These are phyloP conservation scores for Plutomurus gul DNA, from an alignment of 1,140 invertebrate genomes.

Conservation along the genomic window DNA sequence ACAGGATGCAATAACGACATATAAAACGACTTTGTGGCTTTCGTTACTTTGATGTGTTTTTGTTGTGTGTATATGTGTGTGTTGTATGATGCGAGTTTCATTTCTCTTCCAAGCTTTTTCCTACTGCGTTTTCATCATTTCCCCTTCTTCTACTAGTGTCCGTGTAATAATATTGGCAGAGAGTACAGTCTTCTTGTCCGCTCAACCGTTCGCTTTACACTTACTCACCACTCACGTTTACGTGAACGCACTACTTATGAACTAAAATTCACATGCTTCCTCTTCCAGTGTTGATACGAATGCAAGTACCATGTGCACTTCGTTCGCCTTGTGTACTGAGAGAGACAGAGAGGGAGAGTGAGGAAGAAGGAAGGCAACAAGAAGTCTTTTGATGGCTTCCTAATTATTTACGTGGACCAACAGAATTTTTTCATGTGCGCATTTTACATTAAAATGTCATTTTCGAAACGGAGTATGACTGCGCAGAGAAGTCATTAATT, in stretches of 20 bases:
- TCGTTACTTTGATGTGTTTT: conserved; percentile 13
- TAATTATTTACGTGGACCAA: too few relatives aligned
- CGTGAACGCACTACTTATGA: conserved; percentile 18
- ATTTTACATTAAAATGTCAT: too few relatives aligned
- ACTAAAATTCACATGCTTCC: too few relatives aligned
- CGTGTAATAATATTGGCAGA: neutral
- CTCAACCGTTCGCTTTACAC: conserved; percentile 5
- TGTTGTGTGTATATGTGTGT: conserved; percentile 19
- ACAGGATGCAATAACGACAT: conserved; percentile 19
- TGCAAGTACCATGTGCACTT: too few relatives aligned
- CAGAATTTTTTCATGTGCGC: too few relatives aligned
- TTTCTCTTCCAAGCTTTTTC: conserved; percentile 17
- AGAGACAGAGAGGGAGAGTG: too few relatives aligned
- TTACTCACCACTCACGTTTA: conserved; percentile 2
- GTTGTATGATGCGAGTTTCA: conserved; percentile 8
- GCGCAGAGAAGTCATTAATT: too few relatives aligned
- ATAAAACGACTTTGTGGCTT: conserved; percentile 14
- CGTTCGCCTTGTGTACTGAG: too few relatives aligned
- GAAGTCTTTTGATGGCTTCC: too few relatives aligned
- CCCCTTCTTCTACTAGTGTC: neutral
- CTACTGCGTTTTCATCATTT: conserved; percentile 15
- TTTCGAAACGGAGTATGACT: too few relatives aligned
- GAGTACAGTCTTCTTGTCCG: neutral
- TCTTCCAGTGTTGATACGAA: too few relatives aligned
- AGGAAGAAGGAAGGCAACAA: too few relatives aligned